Conservation (phyloP, 2,113 vertebrate genomes). For the Boulengeromyrus knoepffleri region DNA sequence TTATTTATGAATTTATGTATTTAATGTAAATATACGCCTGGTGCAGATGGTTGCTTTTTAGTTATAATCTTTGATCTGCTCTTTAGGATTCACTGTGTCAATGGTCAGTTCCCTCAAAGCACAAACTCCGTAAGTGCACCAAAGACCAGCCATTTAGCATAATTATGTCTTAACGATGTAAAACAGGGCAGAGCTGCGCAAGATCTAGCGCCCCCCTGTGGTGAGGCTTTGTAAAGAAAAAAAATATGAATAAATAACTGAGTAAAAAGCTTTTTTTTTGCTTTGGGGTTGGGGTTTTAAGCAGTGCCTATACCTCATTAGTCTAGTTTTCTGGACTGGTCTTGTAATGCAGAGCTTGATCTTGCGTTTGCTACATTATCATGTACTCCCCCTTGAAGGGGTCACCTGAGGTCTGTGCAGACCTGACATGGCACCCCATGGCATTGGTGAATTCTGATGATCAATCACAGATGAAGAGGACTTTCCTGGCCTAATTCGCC, state of each 20-base stretch:
- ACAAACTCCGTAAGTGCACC: not conserved
- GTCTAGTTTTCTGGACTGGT: not conserved
- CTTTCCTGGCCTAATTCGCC: not conserved
- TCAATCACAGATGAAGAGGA: not conserved
- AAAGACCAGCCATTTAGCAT: not conserved
- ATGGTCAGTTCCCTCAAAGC: not conserved
- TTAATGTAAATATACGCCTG: not conserved
- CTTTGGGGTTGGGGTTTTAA: not conserved
- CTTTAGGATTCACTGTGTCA: not conserved
- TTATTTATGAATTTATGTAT: not conserved
- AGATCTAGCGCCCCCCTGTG: constrained; percentile 14
- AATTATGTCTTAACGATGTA: not conserved
- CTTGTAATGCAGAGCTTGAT: not conserved
- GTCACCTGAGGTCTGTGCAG: not conserved
- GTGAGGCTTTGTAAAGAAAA: not conserved
- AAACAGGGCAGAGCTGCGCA: not conserved
- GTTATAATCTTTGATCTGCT: not conserved
- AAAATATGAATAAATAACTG: not conserved
- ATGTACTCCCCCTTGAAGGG: not conserved
- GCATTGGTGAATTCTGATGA: not conserved
- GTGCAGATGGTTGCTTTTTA: not conserved
- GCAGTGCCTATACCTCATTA: not conserved
- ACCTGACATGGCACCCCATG: not conserved
- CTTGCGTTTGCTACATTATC: not conserved
- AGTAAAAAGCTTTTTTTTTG: not conserved